Conservation (phyloP, 92 coral and sea anemone genomes). For the Actinernus sp. region DNA sequence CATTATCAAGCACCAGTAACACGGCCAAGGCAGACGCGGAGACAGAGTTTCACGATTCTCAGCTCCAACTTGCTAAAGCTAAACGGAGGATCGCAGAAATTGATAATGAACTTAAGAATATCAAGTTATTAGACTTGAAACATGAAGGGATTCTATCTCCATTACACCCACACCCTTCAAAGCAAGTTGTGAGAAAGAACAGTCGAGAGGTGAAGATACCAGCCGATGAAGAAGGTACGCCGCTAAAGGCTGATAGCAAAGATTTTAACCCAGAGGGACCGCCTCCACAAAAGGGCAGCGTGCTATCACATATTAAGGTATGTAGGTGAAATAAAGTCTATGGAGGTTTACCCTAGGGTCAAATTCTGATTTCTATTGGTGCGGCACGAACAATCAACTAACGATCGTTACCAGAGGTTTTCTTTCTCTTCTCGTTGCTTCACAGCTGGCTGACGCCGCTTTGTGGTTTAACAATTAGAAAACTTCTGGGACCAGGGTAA, state of each 20-base stretch:
- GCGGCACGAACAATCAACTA: no score
- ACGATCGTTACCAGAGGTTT: no score
- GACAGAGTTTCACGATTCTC: slow-evolving; percentile 87
- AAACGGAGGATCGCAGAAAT: slow-evolving; percentile 91
- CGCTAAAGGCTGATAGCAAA: slow-evolving; percentile 10
- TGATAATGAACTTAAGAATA: slow-evolving; percentile 84
- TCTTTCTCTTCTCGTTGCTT: no score
- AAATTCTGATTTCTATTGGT: no score
- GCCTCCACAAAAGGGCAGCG: slow-evolving; percentile 67
- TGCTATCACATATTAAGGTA: slow-evolving; percentile 88
- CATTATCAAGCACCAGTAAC: slow-evolving; percentile 56
- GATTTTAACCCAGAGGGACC: slow-evolving; percentile 37
- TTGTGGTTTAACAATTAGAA: no score
- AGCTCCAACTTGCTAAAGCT: slow-evolving; percentile 84
- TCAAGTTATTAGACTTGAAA: slow-evolving; percentile 67
- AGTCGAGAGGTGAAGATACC: slow-evolving; percentile 61
- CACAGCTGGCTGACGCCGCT: no score
- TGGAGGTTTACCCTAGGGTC: no score
- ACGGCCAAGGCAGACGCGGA: slow-evolving; percentile 91
- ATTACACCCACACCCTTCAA: slow-evolving; percentile 14
- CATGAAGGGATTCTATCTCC: slow-evolving; percentile 49
- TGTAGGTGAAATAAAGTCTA: no score
- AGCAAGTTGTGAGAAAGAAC: slow-evolving; percentile 28
- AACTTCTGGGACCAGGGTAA: no score
- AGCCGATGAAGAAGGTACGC: not conserved